Conservation (phyloP, 2,797 vertebrate species). For the Toxotes lorentzi region DNA sequence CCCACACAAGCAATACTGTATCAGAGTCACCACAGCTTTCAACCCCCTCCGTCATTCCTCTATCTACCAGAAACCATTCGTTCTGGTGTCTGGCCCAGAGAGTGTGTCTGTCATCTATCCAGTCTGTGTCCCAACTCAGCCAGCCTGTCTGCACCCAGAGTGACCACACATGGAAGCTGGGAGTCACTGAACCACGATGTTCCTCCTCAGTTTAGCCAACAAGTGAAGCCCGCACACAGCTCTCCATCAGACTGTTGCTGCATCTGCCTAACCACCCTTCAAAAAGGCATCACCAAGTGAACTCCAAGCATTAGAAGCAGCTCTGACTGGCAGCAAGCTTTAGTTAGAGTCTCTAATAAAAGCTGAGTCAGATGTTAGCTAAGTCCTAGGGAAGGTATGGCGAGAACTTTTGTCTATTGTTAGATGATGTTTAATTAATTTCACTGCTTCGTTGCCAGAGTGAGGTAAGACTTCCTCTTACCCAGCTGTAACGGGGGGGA, state of each 20-base stretch:
- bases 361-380: constrained; percentile 40
- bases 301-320: constrained; percentile 42
- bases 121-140: constrained; percentile 47
- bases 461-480: constrained; percentile 74
- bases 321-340: constrained; percentile 41
- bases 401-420: constrained; percentile 31
- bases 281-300: constrained; percentile 52
- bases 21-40: constrained; percentile 64
- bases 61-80: constrained; percentile 42
- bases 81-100: constrained; percentile 56
- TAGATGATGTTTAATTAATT: constrained; percentile 31
- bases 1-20: constrained; percentile 57
- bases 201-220: constrained; percentile 48
- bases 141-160: constrained; percentile 63
- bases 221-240: constrained; percentile 51
- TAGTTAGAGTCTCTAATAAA: constrained; percentile 51
- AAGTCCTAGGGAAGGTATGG: constrained; percentile 35
- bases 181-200: constrained; percentile 65
- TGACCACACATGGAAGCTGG: constrained; percentile 72
- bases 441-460: constrained; percentile 33
- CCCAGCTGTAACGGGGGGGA: constrained; percentile 86
- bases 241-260: constrained; percentile 33
- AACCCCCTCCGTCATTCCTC: constrained; percentile 57
- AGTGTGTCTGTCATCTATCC: constrained; percentile 58
- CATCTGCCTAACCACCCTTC: constrained; percentile 47